Evolutionary conservation across 2,888 invertebrate species (phyloP), one percentile per base, ranked within the genome.

Genomic region (Brachyptera risi): DNA sequence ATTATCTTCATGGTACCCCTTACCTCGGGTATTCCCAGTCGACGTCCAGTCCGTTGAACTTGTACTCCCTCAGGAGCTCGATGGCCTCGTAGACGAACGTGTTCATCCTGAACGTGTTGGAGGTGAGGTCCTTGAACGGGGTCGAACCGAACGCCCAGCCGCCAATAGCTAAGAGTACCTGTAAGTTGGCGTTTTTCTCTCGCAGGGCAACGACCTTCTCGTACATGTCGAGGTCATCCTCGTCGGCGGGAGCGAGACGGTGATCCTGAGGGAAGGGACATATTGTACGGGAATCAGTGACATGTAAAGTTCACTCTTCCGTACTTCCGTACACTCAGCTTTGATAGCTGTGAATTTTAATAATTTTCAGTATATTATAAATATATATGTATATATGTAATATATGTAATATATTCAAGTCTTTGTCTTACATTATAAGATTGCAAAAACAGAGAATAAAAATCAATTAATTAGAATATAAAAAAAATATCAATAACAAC

Each of bases 71-170:
- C 56, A 96, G 80, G 78, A 94, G 95, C 68, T 96, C 94, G 62
- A 95, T 94, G 17, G 94, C 92, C 74, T 94, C 92, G 73, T 95
- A 96, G 2, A 95, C 94, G 73, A 96, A 96, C 73, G 93, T 92
- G 73, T 94, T 94, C 92, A 94, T 94, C 49, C 94, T 83, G 83
- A 90, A 94, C 3, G 90, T 88, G 73, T 92, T 95, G 62, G 89
- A 88, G 0, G 94, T 94, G 42, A 95, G 80, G 73, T 94, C 93
- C 78, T 92, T 93, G 81, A 93, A 94, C 2, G 94, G 94, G 0
- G 92, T 93, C 1, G 96, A 95, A 11, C 93, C 96, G 96, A 96
- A 19, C 96, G 96, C 61, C 96, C 96, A 96, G 19, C 96, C 96
- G 60, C 96, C 96, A 68, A 96, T 92, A 1, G 92, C 92, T 15